Evolutionary conservation across 2,888 invertebrate species (phyloP).

Genomic region (Clitarchus hookeri): DNA sequence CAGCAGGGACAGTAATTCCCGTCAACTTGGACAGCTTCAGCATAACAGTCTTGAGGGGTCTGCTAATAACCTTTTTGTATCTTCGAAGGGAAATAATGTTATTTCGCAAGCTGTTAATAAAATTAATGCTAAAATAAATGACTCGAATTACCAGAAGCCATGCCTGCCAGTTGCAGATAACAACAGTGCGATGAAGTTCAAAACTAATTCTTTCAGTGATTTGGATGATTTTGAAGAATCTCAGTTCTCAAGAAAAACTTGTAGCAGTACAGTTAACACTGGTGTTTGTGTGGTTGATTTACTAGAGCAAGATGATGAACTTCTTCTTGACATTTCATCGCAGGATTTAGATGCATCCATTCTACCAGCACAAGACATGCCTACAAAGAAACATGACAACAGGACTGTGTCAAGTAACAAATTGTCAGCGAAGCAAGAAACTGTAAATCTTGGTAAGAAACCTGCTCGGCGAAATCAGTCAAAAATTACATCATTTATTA

Average conservation of each 20-base stretch:
- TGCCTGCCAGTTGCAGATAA: not conserved
- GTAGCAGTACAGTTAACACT: not conserved
- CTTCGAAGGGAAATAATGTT: not conserved
- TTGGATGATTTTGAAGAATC: not conserved
- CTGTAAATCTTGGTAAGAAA: not conserved
- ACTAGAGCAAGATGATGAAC: slow-evolving; percentile 18
- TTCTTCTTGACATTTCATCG: not conserved
- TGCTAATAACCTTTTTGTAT: not conserved
- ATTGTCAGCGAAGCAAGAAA: not conserved
- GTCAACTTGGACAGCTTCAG: not conserved
- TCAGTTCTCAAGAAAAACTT: not conserved
- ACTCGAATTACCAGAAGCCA: not conserved
- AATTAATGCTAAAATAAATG: not conserved
- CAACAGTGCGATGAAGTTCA: not conserved
- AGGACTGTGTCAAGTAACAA: not conserved
- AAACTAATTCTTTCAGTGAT: not conserved
- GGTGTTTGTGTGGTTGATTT: not conserved
- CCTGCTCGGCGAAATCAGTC: not conserved
- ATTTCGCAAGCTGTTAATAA: not conserved
- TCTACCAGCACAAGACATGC: not conserved
- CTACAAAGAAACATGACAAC: not conserved
- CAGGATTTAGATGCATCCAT: slow-evolving; percentile 15
- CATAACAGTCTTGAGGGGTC: not conserved
- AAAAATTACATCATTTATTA: slow-evolving; percentile 11
- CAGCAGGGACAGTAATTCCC: not conserved